phyloP scores from a whole-genome alignment of 2,797 vertebrate genomes.

The Macropus fuliginosus region DNA sequence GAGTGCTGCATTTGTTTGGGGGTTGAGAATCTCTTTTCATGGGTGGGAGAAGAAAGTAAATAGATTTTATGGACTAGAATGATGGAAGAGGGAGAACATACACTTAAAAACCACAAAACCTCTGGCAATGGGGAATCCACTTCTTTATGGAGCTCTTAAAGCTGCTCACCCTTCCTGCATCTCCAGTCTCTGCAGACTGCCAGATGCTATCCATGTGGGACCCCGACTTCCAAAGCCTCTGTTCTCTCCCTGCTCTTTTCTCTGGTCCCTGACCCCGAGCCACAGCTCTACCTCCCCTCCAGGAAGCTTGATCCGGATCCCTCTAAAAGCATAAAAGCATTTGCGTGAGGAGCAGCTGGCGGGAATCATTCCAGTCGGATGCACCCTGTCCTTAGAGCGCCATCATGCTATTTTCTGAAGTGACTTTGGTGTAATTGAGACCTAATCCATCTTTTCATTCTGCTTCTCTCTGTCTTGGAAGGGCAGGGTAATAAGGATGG shows the following conservation, averaged over 20 bases:
- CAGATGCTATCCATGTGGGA: background rate
- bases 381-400: background rate
- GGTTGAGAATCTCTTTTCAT: slow-evolving; percentile 11
- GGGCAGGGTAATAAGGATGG: background rate
- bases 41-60: background rate
- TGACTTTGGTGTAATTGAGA: background rate
- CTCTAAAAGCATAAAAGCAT: background rate
- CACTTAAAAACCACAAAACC: background rate
- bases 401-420: background rate
- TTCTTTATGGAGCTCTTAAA: background rate
- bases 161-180: background rate
- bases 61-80: background rate
- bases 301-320: background rate
- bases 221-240: too few relatives aligned
- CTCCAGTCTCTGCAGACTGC: background rate
- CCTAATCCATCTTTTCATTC: background rate
- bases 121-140: background rate
- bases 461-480: background rate
- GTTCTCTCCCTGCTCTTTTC: background rate
- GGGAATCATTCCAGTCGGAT: background rate
- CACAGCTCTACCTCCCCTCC: background rate
- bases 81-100: background rate
- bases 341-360: background rate
- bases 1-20: background rate
- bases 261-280: background rate